Evolutionary conservation across 1,140 invertebrate species (phyloP), one percentile per base, ranked within the genome.

Genomic region (Bathynomus jamesi): DNA sequence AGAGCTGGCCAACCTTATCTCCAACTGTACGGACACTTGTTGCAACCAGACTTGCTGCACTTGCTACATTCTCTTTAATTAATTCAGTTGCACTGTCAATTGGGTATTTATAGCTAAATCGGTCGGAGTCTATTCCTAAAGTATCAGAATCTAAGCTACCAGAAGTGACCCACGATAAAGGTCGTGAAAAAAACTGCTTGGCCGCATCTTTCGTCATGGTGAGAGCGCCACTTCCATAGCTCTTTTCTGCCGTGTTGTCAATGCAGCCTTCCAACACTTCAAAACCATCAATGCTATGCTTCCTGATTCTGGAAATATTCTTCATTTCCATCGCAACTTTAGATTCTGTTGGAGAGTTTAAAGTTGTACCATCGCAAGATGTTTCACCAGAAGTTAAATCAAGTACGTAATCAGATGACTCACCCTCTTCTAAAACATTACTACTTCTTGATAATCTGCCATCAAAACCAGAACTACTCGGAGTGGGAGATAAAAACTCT

Each of bases 11-110:
- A 46, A 89, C 88, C 84, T 89, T 89, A 78, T 89, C 88, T 2
- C 89, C 87, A 2, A 90, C 87, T 53, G 87, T 90, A 82, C 88
- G 88, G 0, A 90, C 89, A 31, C 89, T 87, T 81, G 90, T 88
- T 79, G 88, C 89, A 21, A 90, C 89, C 77, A 89, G 84, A 80
- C 86, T 89, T 8, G 89, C 89, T 77, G 90, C 85, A 79, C 87
- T 90, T n/a, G 87, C 73, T 24, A 79, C 78, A 72, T 79, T 79
- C 31, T 79, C 78, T 53, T 78, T 79, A 11, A 79, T 71, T 11
- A 79, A 71, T 62, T 75, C 75, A 4, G 68, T 72, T 13, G 77
- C 75, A 62, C 40, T 70, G 46, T 76, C 77, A n/a, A 70, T 72
- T 28, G 72, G 71, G 32, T 71, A 71, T 29, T 72, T 73, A 24